phyloP scores from a whole-genome alignment of 2,888 invertebrate species.

The Aphodius granarius region DNA sequence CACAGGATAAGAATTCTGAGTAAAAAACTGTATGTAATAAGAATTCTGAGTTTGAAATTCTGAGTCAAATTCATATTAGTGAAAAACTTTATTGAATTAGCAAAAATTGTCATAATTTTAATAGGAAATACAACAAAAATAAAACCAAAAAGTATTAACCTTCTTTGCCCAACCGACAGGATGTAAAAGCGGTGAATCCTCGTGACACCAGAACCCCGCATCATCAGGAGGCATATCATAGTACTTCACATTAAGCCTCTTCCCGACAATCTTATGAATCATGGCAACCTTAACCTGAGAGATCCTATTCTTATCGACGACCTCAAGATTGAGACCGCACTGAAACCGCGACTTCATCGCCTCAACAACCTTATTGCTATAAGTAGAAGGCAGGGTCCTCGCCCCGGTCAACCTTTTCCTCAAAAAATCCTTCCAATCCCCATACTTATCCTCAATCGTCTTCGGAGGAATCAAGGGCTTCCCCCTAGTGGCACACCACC shows the following conservation, averaged over 20 bases:
- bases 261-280: conserved; percentile 88
- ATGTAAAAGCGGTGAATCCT: conserved; percentile 91
- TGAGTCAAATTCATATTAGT: too few relatives aligned
- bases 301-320: conserved; percentile 94
- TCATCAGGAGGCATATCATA: conserved; percentile 80
- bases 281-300: conserved; percentile 80
- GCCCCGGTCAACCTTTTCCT: conserved; percentile 91
- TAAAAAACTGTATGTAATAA: too few relatives aligned
- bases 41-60: too few relatives aligned
- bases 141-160: conserved; percentile 29
- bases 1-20: too few relatives aligned
- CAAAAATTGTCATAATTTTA: too few relatives aligned
- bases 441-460: conserved; percentile 89
- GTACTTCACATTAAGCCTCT: conserved; percentile 88
- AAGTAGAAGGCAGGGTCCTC: conserved; percentile 91
- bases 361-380: conserved; percentile 84
- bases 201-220: conserved; percentile 96
- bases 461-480: conserved; percentile 94
- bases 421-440: conserved; percentile 95
- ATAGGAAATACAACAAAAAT: background rate
- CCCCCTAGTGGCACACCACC: conserved; percentile 96
- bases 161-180: conserved; percentile 94
- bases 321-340: conserved; percentile 84
- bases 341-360: conserved; percentile 83
- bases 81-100: too few relatives aligned